Evolutionary conservation across 2,888 invertebrate genomes (phyloP), one percentile per base, ranked within the genome.

Genomic region (Iphiclides podalirius): DNA sequence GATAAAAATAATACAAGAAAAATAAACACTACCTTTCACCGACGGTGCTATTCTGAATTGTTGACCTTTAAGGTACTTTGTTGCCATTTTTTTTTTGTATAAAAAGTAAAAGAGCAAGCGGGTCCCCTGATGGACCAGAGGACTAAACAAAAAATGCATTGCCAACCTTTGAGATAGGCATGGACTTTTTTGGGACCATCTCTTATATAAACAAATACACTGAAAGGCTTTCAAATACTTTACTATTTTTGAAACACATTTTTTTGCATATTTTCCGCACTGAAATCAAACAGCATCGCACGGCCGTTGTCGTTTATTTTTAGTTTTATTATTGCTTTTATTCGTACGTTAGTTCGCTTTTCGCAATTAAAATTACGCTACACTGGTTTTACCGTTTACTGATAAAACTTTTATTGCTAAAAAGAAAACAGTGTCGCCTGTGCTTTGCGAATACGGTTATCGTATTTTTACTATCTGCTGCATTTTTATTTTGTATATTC

Each of bases 331-430:
- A 17, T 17, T 17, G 17, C 1, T 13, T 46, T 46, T 20, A 38
- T 38, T 38, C 33, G 9, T 4, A 33, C 37, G 42, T 26, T 38
- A 15, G 42, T 42, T 42, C 41, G 36, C 17, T n/a, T 37, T 48
- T 42, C 35, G 42, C 48, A 48, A 48, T 48, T 48, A 48, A 42
- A 48, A 48, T 48, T 48, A 48, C 37, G 37, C 31, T 37, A 23
- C 20, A 48, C 28, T 43, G 48, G 37, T 43, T 43, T 48, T 42
- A 42, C 42, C 41, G 31, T 28, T 42, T 13, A 13, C 26, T 37
- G 15, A 48, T 48, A 48, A 42, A 48, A 48, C 4, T 33, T 37
- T 37, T 43, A 42, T 31, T 33, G 33, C 20, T 42, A 43, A 48
- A 48, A 48, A 37, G 33, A 48, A 48, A 42, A 38, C 42, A 33